Base-by-base conservation (phyloP, 2,797 vertebrate species). In the Mormyrus hasselquistii region DNA sequence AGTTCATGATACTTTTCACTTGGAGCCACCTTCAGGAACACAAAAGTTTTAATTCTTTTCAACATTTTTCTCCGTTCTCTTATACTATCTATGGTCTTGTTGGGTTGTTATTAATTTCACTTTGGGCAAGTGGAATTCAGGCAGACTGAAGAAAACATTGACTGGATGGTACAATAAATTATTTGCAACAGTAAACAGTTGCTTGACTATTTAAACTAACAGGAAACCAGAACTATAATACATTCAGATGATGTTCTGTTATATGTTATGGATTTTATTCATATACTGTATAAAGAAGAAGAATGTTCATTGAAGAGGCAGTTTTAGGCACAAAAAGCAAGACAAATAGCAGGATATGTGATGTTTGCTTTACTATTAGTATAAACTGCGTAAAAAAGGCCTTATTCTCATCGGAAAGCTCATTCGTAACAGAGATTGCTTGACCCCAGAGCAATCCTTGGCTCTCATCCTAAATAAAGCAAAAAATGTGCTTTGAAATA, bases 371-470 rank as follows among this genome's bases (percentile, higher is more conserved):
- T 93, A 92, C 16, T 38, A 90, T 89, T 92, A 91, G 93, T 89
- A 89, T 94, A 92, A 93, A 87, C 91, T 90, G 89, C 92, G 91
- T 93, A 49, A 91, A 73, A 49, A 91, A 73, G 84, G 79, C 62
- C 88, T 86, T 90, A 89, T 92, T 95, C 93, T 94, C 94, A 93
- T 92, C 91, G 94, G 92, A 94, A 93, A 93, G 44, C 19, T 29
- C 73, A 84, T 87, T 73, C 50, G 83, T 87, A 90, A 62, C 89
- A 89, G 87, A n/a, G 44, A 52, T 22, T 22, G 0, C 69, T 12
- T 84, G 82, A 84, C 49, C 44, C 49, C 47, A 84, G 41, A 79
- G 73, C 5, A 47, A 79, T 79, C 16, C 41, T 79, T 41, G 73
- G 65, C 65, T 73, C 29, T 73, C 65, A 73, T 73, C 29, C 29